A percentile compares a stretch with the other conserved stretches of the same genome.
phyloP scores from a whole-genome alignment of 2,113 vertebrate genomes.

The Otolemur garnettii region DNA sequence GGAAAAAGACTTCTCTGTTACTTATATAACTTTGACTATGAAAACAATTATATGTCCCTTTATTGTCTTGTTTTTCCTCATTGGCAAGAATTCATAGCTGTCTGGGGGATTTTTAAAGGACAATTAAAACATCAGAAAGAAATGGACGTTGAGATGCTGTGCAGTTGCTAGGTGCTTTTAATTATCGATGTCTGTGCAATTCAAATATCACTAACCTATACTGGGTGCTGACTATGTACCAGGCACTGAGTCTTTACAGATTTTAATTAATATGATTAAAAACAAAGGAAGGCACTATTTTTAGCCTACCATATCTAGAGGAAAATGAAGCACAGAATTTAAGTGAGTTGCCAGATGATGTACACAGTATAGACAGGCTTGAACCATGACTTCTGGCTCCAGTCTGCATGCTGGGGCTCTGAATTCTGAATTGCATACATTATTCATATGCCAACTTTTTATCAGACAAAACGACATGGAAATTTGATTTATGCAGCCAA shows the following conservation, averaged over 20 bases:
- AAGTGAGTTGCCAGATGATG: not conserved
- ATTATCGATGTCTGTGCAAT: not conserved
- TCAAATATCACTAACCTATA: not conserved
- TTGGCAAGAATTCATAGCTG: slow-evolving; percentile 20
- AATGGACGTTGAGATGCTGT: slow-evolving; percentile 27
- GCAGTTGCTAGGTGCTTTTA: not conserved
- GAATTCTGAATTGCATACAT: not conserved
- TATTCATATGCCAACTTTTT: not conserved
- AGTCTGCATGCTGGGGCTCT: not conserved
- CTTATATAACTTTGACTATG: slow-evolving; percentile 55
- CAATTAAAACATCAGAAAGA: slow-evolving; percentile 38
- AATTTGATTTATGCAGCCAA: not conserved
- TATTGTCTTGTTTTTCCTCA: slow-evolving; percentile 50
- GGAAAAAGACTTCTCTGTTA: slow-evolving; percentile 44
- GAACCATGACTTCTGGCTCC: accelerated
- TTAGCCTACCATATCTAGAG: not conserved
- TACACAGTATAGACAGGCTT: not conserved
- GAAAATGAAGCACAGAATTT: not conserved
- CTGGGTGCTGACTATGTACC: not conserved
- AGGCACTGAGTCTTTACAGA: not conserved
- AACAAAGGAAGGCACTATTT: not conserved
- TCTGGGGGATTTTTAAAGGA: slow-evolving; percentile 12
- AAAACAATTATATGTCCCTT: slow-evolving; percentile 57
- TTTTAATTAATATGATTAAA: slow-evolving; percentile 28
- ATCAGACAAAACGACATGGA: not conserved